Percentiles rank a stretch among this genome's conserved stretches.
phyloP scores from a whole-genome alignment of 2,888 invertebrate species.

The Andrena bicolor region DNA sequence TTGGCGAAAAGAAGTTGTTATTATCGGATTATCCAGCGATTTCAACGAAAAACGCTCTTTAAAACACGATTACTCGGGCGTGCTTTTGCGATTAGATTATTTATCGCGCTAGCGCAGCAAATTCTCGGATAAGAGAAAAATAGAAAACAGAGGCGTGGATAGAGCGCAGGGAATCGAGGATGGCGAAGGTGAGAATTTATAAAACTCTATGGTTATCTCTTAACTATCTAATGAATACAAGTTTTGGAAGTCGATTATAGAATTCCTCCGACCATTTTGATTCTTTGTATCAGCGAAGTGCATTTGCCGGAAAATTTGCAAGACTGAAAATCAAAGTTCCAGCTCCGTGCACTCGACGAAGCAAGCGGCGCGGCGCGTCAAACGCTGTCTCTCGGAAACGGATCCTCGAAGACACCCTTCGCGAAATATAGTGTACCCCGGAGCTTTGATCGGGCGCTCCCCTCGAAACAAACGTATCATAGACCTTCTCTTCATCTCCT shows the following conservation, averaged over 20 bases:
- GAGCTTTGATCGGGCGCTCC: constrained; percentile 3
- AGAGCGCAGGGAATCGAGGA: neutral
- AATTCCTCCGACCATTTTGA: no score
- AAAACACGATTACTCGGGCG: constrained; percentile 23
- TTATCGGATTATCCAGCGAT: constrained; percentile 31
- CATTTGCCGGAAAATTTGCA: no score
- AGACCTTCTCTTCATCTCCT: constrained; percentile 19
- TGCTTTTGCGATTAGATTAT: constrained; percentile 50
- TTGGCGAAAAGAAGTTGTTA: constrained; percentile 8
- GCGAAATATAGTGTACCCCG: neutral
- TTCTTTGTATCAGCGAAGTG: no score
- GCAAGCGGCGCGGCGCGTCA: neutral
- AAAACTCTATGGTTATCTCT: neutral
- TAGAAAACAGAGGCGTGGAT: neutral
- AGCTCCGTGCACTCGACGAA: neutral
- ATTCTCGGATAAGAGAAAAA: neutral
- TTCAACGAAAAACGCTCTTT: constrained; percentile 16
- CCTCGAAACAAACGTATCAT: constrained; percentile 38
- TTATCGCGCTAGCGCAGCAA: constrained; percentile 31
- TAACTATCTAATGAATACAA: no score
- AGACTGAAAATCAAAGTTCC: no score
- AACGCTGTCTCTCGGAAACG: constrained; percentile 4
- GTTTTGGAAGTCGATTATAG: no score
- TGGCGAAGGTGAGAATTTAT: constrained; percentile 43
- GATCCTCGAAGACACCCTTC: neutral